Percentiles rank a stretch among this genome's conserved stretches.
phyloP scores from a whole-genome alignment of 1,140 invertebrate species.

The Caenorhabditis tropicalis region DNA sequence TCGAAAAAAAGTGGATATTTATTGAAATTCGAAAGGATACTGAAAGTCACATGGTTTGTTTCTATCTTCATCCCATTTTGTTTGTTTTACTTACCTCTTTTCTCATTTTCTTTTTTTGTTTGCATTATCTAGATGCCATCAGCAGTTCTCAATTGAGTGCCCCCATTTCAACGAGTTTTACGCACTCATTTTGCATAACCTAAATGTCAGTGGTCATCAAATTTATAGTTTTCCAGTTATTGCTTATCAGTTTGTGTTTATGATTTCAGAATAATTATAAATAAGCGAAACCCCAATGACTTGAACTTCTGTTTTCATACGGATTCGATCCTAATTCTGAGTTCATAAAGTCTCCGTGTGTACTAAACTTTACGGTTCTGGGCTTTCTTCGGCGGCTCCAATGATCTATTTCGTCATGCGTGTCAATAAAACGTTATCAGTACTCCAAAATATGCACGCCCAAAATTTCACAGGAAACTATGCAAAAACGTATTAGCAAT shows the following conservation, averaged over 20 bases:
- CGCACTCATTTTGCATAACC: not conserved
- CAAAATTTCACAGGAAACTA: slow-evolving; percentile 7
- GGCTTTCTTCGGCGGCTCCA: slow-evolving; percentile 1
- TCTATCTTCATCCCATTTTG: slow-evolving; percentile 1
- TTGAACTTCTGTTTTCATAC: not conserved
- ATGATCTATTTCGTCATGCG: slow-evolving; percentile 28
- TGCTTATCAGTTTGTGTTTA: slow-evolving; percentile 17
- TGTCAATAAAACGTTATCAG: slow-evolving; percentile 45
- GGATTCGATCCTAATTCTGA: not conserved
- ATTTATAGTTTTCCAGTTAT: not conserved
- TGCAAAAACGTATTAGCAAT: slow-evolving; percentile 38
- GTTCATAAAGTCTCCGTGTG: not conserved
- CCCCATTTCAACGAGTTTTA: not conserved
- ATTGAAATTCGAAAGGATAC: not conserved
- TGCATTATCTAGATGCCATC: slow-evolving; percentile 26
- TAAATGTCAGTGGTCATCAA: not conserved
- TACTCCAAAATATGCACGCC: slow-evolving; percentile 26
- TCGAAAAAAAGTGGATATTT: not conserved
- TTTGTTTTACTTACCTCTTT: slow-evolving; percentile 22
- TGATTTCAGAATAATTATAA: not conserved
- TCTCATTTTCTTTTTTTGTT: slow-evolving; percentile 9
- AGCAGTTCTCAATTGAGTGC: slow-evolving; percentile 9
- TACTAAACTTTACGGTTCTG: slow-evolving; percentile 21
- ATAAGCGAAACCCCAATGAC: not conserved
- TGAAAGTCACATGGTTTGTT: not conserved